Base-by-base conservation (phyloP, 2,797 vertebrate genomes). In the Botia almorhae region DNA sequence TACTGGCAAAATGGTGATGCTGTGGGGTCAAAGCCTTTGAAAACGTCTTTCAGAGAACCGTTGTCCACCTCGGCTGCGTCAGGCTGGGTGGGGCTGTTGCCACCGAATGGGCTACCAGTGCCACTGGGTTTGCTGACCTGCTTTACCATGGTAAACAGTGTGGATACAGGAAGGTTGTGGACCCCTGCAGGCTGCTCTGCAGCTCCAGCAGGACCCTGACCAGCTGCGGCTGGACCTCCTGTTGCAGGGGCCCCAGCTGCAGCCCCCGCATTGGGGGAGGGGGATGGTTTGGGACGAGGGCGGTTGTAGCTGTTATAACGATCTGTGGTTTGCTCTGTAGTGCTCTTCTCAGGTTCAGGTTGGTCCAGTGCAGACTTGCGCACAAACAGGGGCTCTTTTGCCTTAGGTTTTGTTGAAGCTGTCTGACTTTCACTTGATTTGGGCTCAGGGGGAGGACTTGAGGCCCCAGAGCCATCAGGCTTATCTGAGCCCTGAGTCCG, bases 1-100 rank as follows among this genome's bases (percentile, higher is more conserved):
- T 93, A 98, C 94, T 98, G 97, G 85, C 97, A 98, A 85, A 99
- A 99, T 0, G 97, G 97, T 7, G 97, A 99, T 0, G 97, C 97
- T 0, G 97, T 98, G 78, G 97, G 97, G 87, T 98, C 97, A 4
- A 98, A 98, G 36, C 97, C 97, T 92, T 99, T 98, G 89, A 99
- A 98, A 86, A 99, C 97, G 21, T 99, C 97, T 85, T 98, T 98
- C 55, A 99, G 92, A 0, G 97, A 98, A 0, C 92, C 96, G 0
- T 96, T 94, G 80, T 99, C 97, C 89, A 96, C 96, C 19, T 98
- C 96, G 0, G 90, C 2, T 1, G 94, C 87, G 2, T 94, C 92
- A 0, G 89, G 61, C 1, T 91, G 94, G 0, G 94, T 92, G 0
- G 97, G 96, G 87, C 97, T 98, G 87, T 90, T 96, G 21, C 96